A percentile compares a stretch with the other conserved stretches of the same genome.
Conservation (phyloP, 2,797 vertebrate species). For the Salmo trutta region DNA sequence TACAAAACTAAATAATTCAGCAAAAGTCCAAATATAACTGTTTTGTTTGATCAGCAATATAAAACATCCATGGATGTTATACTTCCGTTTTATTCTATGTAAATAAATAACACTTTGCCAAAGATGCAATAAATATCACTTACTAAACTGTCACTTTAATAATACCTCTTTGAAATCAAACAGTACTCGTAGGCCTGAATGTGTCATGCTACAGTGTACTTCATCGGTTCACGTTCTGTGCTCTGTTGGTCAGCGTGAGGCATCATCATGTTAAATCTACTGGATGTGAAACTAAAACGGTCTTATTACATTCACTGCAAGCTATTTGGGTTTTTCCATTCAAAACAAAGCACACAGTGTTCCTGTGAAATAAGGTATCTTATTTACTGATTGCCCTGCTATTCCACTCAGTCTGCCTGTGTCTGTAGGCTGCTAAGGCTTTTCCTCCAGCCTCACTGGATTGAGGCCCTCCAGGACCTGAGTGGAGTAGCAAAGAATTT, state of each 20-base stretch:
- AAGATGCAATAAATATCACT: slow-evolving; percentile 43
- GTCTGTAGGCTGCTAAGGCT: not conserved
- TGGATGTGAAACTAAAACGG: not conserved
- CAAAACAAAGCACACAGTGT: not conserved
- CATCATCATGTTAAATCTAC: not conserved
- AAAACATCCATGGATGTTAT: slow-evolving; percentile 37
- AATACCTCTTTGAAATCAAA: slow-evolving; percentile 11
- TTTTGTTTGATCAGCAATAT: slow-evolving; percentile 21
- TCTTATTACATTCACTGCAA: slow-evolving; percentile 6
- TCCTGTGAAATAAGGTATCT: slow-evolving; percentile 13
- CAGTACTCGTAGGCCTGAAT: too few species aligned
- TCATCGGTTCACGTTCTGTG: not conserved
- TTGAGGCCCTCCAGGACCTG: not conserved
- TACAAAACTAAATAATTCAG: slow-evolving; percentile 33
- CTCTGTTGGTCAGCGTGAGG: not conserved
- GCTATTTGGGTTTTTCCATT: slow-evolving; percentile 1
- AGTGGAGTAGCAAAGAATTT: not conserved
- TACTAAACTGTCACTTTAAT: slow-evolving; percentile 17
- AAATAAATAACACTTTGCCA: slow-evolving; percentile 45
- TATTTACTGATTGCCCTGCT: not conserved
- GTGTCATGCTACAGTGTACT: not conserved
- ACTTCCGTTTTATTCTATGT: slow-evolving; percentile 20
- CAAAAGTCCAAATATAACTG: slow-evolving; percentile 32
- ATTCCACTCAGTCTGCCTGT: not conserved
- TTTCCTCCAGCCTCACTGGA: not conserved